Evolutionary conservation across 2,888 invertebrate species (phyloP).

Genomic region (Hecatera dysodea): DNA sequence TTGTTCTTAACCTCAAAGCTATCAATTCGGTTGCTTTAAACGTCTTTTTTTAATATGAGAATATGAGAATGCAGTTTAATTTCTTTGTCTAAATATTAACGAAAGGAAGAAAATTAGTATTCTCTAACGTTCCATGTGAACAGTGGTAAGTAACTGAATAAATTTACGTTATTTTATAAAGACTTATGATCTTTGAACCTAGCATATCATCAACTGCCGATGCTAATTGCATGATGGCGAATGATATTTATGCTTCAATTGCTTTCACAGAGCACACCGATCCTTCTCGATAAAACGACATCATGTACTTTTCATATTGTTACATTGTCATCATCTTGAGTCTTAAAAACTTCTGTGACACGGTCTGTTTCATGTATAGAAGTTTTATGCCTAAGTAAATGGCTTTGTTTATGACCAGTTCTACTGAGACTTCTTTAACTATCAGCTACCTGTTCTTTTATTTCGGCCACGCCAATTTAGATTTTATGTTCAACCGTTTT

Average conservation of each 20-base stretch:
- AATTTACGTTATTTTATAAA: neutral
- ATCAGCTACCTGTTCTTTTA: constrained; percentile 42
- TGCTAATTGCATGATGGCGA: constrained; percentile 1
- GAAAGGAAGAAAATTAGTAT: neutral
- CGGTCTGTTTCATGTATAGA: neutral
- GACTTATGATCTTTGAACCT: constrained; percentile 26
- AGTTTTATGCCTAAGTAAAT: constrained; percentile 10
- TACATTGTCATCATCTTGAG: constrained; percentile 1
- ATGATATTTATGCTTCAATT: constrained; percentile 4
- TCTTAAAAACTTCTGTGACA: neutral
- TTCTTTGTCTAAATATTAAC: neutral
- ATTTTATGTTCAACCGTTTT: constrained; percentile 31
- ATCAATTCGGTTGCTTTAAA: constrained; percentile 11
- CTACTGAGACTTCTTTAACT: constrained; percentile 18
- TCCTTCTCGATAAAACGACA: neutral
- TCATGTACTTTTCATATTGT: neutral
- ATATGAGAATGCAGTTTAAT: neutral
- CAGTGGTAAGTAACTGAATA: neutral
- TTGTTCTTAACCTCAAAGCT: constrained; percentile 8
- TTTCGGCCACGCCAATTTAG: constrained; percentile 29
- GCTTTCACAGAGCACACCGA: neutral
- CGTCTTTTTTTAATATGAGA: neutral
- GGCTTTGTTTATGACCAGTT: constrained; percentile 5
- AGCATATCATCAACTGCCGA: constrained; percentile 21
- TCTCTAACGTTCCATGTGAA: neutral